A percentile compares a stretch with the other conserved stretches of the same genome.
Evolutionary conservation across 2,888 invertebrate genomes (phyloP).

Genomic region (Clepsis dumicolana): DNA sequence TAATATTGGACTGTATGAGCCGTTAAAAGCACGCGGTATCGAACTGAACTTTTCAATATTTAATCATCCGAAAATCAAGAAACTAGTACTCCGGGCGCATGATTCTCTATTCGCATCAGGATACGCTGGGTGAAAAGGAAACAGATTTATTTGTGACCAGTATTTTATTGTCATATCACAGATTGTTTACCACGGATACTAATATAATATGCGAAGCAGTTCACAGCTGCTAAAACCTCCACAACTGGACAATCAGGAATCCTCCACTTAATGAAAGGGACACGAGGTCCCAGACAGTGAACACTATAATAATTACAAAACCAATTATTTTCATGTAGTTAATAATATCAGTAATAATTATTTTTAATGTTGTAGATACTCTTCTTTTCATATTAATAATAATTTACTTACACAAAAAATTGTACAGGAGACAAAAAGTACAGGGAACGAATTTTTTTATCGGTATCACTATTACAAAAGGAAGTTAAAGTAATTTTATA

Average conservation of each 20-base stretch:
- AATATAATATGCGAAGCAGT: conserved; percentile 62
- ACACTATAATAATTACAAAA: conserved; percentile 36
- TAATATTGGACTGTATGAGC: not conserved
- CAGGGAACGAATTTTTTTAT: conserved; percentile 22
- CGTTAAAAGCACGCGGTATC: not conserved
- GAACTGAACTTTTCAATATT: not conserved
- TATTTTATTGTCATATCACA: conserved; percentile 80
- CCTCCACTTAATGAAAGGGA: conserved; percentile 33
- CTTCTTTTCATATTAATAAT: conserved; percentile 16
- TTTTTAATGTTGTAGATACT: conserved; percentile 1
- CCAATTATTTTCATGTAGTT: conserved; percentile 23
- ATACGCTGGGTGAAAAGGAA: conserved; percentile 80
- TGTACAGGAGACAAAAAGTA: conserved; percentile 27
- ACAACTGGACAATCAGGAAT: conserved; percentile 49
- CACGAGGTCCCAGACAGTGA: conserved; percentile 28
- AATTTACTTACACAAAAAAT: conserved; percentile 25
- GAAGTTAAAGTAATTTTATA: conserved; percentile 10
- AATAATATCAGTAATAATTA: conserved; percentile 15
- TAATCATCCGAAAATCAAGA: not conserved
- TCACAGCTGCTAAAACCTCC: conserved; percentile 62
- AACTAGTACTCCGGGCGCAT: not conserved
- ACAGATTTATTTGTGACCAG: conserved; percentile 77
- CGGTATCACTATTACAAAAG: conserved; percentile 25
- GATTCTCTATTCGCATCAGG: conserved; percentile 54
- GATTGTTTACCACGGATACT: conserved; percentile 53